These are phyloP conservation scores for Myotis lucifugus DNA, from an alignment of 2,113 vertebrate species.

Conservation along the genomic window DNA sequence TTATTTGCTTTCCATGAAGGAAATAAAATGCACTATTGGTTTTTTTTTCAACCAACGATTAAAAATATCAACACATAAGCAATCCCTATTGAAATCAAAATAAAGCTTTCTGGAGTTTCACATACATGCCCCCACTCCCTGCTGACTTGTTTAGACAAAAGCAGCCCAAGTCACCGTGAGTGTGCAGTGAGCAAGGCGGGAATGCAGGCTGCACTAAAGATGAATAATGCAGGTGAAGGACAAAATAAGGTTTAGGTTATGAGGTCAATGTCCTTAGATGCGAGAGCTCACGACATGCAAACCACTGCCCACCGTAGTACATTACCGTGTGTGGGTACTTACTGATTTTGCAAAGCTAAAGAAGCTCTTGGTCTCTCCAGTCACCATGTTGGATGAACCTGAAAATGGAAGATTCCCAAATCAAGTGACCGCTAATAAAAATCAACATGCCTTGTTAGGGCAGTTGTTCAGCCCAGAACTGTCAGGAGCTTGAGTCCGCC, in stretches of 20 bases:
- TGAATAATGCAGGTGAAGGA: neutral
- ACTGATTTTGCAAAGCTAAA: conserved; percentile 99
- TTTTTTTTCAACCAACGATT: neutral
- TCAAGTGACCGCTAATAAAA: conserved; percentile 33
- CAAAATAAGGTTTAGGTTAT: neutral
- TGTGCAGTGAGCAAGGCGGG: rapidly evolving
- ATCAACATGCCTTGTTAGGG: neutral
- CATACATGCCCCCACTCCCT: neutral
- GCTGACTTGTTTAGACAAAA: neutral
- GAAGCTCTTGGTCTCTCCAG: conserved; percentile 99
- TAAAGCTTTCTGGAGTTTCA: neutral
- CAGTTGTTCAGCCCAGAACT: neutral
- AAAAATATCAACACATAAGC: neutral
- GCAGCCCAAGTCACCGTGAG: too few relatives aligned
- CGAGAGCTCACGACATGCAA: neutral
- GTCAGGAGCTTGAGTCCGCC: neutral
- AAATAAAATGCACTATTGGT: neutral
- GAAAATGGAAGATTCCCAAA: conserved; percentile 75
- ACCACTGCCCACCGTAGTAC: rapidly evolving
- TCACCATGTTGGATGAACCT: conserved; percentile 99
- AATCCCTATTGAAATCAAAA: neutral
- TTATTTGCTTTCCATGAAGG: neutral
- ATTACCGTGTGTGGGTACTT: conserved; percentile 80
- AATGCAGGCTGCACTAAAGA: neutral
- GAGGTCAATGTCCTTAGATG: neutral